phyloP scores from a whole-genome alignment of 2,888 invertebrate species.

The Odontocolon sp. region DNA sequence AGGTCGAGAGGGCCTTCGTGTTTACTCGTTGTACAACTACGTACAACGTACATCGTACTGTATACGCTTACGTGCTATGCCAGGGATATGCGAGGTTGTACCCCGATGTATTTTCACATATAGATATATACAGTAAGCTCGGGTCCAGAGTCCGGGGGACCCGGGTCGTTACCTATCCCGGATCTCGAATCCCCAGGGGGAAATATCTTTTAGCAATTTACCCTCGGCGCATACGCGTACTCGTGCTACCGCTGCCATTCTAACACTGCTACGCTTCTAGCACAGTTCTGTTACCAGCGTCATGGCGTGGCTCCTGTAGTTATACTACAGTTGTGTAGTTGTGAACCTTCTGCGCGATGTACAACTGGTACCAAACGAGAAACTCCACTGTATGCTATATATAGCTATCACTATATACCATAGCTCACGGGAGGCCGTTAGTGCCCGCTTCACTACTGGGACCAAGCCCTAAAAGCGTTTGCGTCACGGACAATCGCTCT shows the following conservation, averaged over 20 bases:
- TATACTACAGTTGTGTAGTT: constrained; percentile 9
- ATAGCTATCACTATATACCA: background rate
- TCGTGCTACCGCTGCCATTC: constrained; percentile 25
- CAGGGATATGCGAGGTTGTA: constrained; percentile 41
- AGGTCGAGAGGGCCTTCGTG: constrained; percentile 40
- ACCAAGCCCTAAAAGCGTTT: constrained; percentile 40
- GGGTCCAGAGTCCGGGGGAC: constrained; percentile 56
- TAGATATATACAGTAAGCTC: constrained; percentile 12
- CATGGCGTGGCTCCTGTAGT: constrained; percentile 52
- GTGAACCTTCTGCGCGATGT: background rate
- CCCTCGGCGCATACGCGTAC: constrained; percentile 42
- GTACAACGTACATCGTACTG: constrained; percentile 19
- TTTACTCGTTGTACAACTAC: constrained; percentile 41
- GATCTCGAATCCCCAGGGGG: constrained; percentile 67
- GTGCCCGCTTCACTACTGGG: background rate
- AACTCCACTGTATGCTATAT: constrained; percentile 47
- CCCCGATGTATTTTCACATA: constrained; percentile 65
- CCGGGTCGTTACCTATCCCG: constrained; percentile 67
- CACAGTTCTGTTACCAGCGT: constrained; percentile 61
- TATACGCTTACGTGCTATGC: constrained; percentile 43
- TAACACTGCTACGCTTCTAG: constrained; percentile 15
- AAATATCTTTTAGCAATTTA: constrained; percentile 77
- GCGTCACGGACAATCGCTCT: constrained; percentile 51
- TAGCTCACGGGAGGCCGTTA: constrained; percentile 3
- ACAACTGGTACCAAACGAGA: constrained; percentile 63